phyloP scores from a whole-genome alignment of 2,113 vertebrate species.

The Bos javanicus region DNA sequence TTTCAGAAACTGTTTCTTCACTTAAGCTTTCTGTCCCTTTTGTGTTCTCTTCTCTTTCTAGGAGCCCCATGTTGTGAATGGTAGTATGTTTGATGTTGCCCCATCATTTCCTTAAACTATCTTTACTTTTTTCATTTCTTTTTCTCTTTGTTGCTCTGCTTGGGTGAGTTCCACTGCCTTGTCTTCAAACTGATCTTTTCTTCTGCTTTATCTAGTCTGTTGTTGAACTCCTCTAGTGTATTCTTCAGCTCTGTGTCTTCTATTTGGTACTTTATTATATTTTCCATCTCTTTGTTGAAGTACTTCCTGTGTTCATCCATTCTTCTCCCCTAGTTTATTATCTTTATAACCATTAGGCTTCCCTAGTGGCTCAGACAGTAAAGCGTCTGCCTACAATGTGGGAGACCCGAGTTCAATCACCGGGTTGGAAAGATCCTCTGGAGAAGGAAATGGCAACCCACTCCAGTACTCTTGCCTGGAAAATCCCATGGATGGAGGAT shows the following conservation, averaged over 20 bases:
- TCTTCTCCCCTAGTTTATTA: neutral
- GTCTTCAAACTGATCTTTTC: neutral
- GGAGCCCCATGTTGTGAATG: neutral
- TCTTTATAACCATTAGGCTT: neutral
- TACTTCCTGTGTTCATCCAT: neutral
- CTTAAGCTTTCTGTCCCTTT: neutral
- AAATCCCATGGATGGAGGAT: no score
- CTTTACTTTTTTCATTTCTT: neutral
- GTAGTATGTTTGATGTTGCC: neutral
- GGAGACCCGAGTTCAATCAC: accelerated
- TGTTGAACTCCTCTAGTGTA: neutral
- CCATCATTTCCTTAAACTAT: neutral
- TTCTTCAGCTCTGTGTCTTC: neutral
- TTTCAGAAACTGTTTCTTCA: neutral
- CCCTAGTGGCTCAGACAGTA: no score
- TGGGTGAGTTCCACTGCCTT: neutral
- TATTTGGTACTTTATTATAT: neutral
- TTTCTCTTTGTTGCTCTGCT: neutral
- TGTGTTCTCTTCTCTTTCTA: neutral
- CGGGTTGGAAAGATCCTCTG: no score
- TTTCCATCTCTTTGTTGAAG: neutral
- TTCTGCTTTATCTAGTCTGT: neutral
- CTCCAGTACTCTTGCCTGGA: no score
- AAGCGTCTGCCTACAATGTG: no score
- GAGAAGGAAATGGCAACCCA: no score